Base-by-base conservation (phyloP, 2,797 vertebrate genomes). In the Myotis findleyi region DNA sequence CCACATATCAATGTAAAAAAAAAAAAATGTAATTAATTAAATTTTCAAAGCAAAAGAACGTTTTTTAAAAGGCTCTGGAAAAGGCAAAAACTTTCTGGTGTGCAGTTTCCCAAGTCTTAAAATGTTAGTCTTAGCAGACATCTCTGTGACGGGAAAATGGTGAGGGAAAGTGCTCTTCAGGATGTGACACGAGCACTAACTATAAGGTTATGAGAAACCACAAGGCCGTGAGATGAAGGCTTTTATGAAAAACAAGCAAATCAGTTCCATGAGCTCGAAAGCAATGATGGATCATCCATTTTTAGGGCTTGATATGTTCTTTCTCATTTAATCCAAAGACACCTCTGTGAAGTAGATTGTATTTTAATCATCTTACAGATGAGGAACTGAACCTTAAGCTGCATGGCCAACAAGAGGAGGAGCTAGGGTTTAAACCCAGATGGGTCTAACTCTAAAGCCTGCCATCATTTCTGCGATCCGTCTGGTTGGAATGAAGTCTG, bases 11-110 rank as follows among this genome's bases (percentile, higher is more conserved):
- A 2, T 47, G 94, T 89, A 9, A 47, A 91, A 51, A 33, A 51
- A 33, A 92, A 62, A 86, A 53, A 89, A 21, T 30, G 53, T 17
- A 91, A 69, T 41, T 47, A 76, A 36, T 92, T 73, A 92, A 81
- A 36, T 68, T 79, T 89, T 83, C 69, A 96, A 90, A 66, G 64
- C 51, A 77, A 80, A 89, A 89, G 21, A 36, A 93, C 62, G 36
- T 84, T 87, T 94, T 94, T 77, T 87, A 49, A 55, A 66, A 86
- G 27, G 55, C 20, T 92, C 87, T 76, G 57, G 38, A 3, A 71
- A 95, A 91, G 13, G 47, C 21, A 89, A 66, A 91, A 71, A 6
- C 20, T 51, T 55, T 36, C 27, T 53, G 49, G 44, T 66, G 17
- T 44, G n/a, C 82, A 79, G 68, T 89, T 79, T 85, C 25, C 27